Conservation (phyloP, 2,113 vertebrate species). For the Nipponia nippon region DNA sequence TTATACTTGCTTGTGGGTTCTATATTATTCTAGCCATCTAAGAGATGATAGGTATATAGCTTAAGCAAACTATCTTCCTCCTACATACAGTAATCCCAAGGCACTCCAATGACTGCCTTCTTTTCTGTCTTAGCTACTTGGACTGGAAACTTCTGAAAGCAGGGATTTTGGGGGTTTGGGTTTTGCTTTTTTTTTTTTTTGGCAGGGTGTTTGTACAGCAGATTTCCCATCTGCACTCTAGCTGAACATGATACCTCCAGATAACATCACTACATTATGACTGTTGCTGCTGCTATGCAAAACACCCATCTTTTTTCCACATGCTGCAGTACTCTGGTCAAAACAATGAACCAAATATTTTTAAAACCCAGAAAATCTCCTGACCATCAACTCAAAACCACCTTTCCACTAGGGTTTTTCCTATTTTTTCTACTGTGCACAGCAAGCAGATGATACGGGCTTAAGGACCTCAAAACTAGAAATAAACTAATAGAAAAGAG, state of each 20-base stretch:
- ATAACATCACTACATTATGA: neutral
- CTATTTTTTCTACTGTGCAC: neutral
- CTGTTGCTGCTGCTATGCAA: neutral
- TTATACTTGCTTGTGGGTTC: neutral
- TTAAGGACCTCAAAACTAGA: neutral
- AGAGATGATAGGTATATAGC: neutral
- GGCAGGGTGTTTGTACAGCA: neutral
- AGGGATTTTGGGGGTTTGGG: neutral
- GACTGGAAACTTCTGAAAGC: neutral
- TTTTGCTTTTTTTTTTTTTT: neutral
- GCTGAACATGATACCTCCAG: neutral
- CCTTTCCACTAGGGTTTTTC: neutral
- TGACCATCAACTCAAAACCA: neutral
- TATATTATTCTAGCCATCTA: neutral
- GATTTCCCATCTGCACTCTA: neutral
- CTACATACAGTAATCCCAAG: neutral
- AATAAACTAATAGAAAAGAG: neutral
- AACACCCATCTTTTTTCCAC: fast-evolving
- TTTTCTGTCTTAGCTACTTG: neutral
- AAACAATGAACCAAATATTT: neutral
- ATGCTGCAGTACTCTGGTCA: neutral
- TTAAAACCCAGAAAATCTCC: neutral
- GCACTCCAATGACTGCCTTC: neutral
- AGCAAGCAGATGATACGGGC: neutral
- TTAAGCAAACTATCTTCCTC: neutral